Base-by-base conservation (phyloP, 1,140 invertebrate species). In the Saccostrea cuccullata region DNA sequence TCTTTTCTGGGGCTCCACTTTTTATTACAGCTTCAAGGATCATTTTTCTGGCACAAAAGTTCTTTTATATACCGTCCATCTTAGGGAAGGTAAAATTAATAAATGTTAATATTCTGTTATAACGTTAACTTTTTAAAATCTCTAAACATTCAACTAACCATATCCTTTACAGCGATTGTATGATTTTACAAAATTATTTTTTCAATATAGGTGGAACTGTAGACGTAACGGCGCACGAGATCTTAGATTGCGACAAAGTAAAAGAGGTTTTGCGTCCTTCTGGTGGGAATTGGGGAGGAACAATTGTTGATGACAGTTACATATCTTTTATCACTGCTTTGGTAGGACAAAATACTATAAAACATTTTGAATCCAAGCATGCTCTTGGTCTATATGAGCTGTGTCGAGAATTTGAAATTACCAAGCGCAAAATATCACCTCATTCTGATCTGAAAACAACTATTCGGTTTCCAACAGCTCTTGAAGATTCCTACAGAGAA, bases 201-300 rank as follows among this genome's bases (percentile, higher is more conserved):
- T 47, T 5, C 6, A 5, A 20, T 2, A 64, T 67, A 86, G 85
- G 85, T 20, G 85, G 85, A 15, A 86, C 85, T 0, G 30, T 86
- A 8, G 85, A 86, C 70, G 2, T 86, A 40, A 67, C 85, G 20
- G 30, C 85, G 0, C 70, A 86, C 13, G 60, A 86, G 36, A 40
- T 86, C 6, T 13, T 40, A 20, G 1, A 23, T 1, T 20, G 70
- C 5, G 60, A 36, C 4, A 67, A 70, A 8, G 36, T 86, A 0
- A 47, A 47, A 23, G 85, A 86, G n/a, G 30, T 86, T n/a, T 9
- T 11, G 1, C 60, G 4, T 3, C 58, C 58, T 13, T 47, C 85
- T n/a, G 85, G 85, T 47, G 85, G 85, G 4, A 60, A 60, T 20
- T 86, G 85, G 85, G 85, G 85, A 86, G 85, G 85, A 20, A 86